Conservation (phyloP, 2,888 invertebrate species). For the Sarcophaga variegata region DNA sequence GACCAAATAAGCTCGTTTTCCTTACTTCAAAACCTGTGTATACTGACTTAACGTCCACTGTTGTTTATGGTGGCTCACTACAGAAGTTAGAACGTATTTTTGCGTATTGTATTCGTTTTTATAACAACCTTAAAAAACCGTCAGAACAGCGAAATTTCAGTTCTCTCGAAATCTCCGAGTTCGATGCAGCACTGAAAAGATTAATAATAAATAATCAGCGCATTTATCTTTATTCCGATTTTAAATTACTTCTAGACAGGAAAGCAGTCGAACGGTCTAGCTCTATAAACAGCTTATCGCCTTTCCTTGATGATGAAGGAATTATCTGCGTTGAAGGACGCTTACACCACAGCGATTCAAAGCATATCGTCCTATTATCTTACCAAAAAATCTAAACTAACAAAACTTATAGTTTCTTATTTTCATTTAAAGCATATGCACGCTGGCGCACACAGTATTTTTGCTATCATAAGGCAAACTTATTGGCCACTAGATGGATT, state of each 20-base stretch:
- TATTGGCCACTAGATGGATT: slow-evolving; percentile 35
- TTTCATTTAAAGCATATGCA: background rate
- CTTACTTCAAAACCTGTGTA: background rate
- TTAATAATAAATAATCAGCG: no score
- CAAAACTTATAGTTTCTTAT: background rate
- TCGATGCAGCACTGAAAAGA: no score
- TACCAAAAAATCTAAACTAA: slow-evolving; percentile 24
- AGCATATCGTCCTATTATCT: slow-evolving; percentile 29
- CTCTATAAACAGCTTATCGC: background rate
- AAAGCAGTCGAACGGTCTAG: background rate
- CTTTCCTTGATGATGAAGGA: background rate
- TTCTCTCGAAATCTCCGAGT: no score
- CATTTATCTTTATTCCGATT: no score
- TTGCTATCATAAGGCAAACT: slow-evolving; percentile 10
- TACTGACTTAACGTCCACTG: background rate
- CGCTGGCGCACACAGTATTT: slow-evolving; percentile 22
- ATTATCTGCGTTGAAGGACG: background rate
- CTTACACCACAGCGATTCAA: background rate
- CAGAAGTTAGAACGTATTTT: slow-evolving; percentile 15
- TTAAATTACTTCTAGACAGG: no score
- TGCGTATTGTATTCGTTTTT: slow-evolving; percentile 2
- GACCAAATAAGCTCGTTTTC: slow-evolving; percentile 8
- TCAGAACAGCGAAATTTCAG: background rate
- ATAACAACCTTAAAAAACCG: background rate
- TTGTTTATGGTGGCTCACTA: background rate